A percentile compares a stretch with the other conserved stretches of the same genome.
phyloP scores from a whole-genome alignment of 1,140 invertebrate species.

The Drosophila funebris region DNA sequence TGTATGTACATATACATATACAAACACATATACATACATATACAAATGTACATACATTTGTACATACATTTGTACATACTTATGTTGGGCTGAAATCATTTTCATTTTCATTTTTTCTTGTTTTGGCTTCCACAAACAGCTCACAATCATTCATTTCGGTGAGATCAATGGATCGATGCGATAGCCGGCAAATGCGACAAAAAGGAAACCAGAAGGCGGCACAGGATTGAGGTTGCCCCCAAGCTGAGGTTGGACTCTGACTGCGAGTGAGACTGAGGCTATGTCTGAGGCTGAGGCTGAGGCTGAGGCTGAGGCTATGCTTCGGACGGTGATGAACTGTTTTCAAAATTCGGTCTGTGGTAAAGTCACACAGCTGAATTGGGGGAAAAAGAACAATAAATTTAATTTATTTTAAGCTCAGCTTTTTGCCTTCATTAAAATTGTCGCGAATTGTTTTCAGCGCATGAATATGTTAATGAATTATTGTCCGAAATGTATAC shows the following conservation, averaged over 20 bases:
- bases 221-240: slow-evolving; percentile 1
- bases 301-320: not conserved
- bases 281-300: not conserved
- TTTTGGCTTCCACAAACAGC: slow-evolving; percentile 41
- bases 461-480: slow-evolving; percentile 75
- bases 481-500: slow-evolving; percentile 35
- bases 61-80: not conserved
- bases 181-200: slow-evolving; percentile 64
- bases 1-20: not conserved
- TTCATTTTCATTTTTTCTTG: slow-evolving; percentile 44
- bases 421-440: slow-evolving; percentile 65
- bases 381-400: slow-evolving; percentile 50
- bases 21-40: not conserved
- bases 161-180: slow-evolving; percentile 78
- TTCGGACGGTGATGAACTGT: slow-evolving; percentile 64
- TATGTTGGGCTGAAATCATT: slow-evolving; percentile 29
- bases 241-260: slow-evolving; percentile 9
- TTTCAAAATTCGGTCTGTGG: slow-evolving; percentile 54
- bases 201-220: slow-evolving; percentile 50
- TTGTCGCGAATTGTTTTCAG: slow-evolving; percentile 68
- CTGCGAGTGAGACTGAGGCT: not conserved
- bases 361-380: slow-evolving; percentile 30
- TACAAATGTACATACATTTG: slow-evolving; percentile 3
- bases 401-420: slow-evolving; percentile 52
- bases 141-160: slow-evolving; percentile 79